Conservation (phyloP, 2,797 vertebrate species). For the Manis javanica region DNA sequence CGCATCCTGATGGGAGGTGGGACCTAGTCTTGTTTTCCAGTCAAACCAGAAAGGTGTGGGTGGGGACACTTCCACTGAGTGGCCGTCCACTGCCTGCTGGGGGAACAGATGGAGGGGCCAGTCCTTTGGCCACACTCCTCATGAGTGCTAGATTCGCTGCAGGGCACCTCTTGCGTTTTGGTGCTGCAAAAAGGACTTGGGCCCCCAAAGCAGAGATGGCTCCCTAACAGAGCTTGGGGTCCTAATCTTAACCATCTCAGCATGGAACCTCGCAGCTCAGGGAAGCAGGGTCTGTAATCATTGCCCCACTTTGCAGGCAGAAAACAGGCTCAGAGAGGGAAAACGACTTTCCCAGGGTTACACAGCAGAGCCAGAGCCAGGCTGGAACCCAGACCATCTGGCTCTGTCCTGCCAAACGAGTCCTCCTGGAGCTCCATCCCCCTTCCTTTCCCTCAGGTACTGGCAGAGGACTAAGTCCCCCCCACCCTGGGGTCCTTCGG, state of each 20-base stretch:
- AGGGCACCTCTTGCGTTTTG: not conserved
- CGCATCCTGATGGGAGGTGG: conserved; percentile 16
- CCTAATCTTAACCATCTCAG: rapidly evolving
- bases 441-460: not conserved
- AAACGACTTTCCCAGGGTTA: not conserved
- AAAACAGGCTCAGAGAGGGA: not conserved
- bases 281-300: not conserved
- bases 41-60: conserved; percentile 79
- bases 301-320: not conserved
- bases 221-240: not conserved
- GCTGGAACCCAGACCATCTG: not conserved
- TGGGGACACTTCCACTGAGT: conserved; percentile 63
- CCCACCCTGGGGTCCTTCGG: not conserved
- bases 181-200: not conserved
- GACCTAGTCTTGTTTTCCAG: conserved; percentile 59
- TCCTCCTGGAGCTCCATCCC: not conserved
- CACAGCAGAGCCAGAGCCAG: not conserved
- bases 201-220: not conserved
- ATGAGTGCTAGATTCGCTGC: not conserved
- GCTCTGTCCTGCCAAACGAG: not conserved
- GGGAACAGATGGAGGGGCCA: conserved; percentile 78
- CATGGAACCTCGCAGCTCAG: not conserved
- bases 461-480: not conserved
- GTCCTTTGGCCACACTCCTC: not conserved
- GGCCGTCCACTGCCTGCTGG: conserved; percentile 72